Conservation (phyloP, 2,797 vertebrate species). For the Cossypha polioptera region DNA sequence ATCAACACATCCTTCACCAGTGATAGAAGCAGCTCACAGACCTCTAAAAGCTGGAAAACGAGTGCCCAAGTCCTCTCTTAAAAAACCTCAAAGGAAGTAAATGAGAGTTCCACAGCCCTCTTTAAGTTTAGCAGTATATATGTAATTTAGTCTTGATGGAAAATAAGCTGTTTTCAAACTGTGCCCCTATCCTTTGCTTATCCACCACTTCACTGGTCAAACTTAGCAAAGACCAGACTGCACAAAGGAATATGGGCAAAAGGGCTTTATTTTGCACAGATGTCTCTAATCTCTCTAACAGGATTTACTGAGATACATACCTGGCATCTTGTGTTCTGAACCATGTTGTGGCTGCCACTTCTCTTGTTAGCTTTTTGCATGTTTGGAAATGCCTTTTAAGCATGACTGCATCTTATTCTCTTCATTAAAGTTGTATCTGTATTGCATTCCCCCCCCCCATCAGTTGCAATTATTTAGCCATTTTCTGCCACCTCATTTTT, state of each 20-base stretch:
- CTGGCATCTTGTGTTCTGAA: not conserved
- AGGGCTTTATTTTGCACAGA: not conserved
- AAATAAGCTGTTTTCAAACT: not conserved
- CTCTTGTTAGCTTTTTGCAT: not conserved
- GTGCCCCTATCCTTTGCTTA: not conserved
- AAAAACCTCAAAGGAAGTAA: rapidly evolving
- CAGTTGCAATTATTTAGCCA: slow-evolving; percentile 18
- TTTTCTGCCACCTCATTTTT: slow-evolving; percentile 43
- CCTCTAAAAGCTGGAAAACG: not conserved
- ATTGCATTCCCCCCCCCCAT: not conserved
- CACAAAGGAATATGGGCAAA: not conserved
- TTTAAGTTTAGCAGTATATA: not conserved
- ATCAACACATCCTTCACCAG: not conserved
- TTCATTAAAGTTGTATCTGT: slow-evolving; percentile 32
- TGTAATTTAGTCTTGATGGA: not conserved
- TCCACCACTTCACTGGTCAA: not conserved
- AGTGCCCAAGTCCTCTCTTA: not conserved
- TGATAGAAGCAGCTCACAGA: not conserved
- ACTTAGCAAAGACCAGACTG: not conserved
- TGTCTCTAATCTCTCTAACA: not conserved
- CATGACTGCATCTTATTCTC: not conserved
- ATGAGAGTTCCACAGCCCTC: rapidly evolving
- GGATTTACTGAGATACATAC: not conserved
- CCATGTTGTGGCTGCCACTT: not conserved
- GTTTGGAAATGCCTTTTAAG: slow-evolving; percentile 21